Conservation (phyloP, 2,888 invertebrate species). For the Drosophila fungiperda region DNA sequence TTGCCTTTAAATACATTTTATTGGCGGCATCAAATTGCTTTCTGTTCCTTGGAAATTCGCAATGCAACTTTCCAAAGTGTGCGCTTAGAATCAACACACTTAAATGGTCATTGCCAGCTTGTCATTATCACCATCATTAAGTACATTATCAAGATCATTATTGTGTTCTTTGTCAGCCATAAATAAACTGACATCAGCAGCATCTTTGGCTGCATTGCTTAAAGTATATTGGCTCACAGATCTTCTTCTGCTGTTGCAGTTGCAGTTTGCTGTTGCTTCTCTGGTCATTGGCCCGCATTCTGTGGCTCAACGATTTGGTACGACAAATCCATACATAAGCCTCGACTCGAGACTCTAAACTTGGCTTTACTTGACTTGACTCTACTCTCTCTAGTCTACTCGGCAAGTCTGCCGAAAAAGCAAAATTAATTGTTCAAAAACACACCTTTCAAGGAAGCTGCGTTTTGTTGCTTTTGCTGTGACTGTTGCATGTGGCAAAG, state of each 20-base stretch:
- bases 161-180: conserved; percentile 58
- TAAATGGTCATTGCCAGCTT: conserved; percentile 69
- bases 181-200: conserved; percentile 61
- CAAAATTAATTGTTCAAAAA: conserved; percentile 79
- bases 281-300: conserved; percentile 75
- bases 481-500: conserved; percentile 34
- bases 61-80: conserved; percentile 68
- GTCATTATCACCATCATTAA: conserved; percentile 29
- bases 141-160: conserved; percentile 36
- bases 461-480: conserved; percentile 1
- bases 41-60: conserved; percentile 78
- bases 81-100: conserved; percentile 60
- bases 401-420: conserved; percentile 65
- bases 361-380: neutral
- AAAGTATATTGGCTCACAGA: conserved; percentile 13
- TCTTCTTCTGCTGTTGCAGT: neutral
- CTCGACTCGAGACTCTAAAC: neutral
- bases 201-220: conserved; percentile 18
- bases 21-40: conserved; percentile 79
- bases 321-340: conserved; percentile 55
- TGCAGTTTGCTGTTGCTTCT: neutral
- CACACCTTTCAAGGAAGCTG: conserved; percentile 79
- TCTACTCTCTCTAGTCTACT: neutral
- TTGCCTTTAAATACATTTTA: conserved; percentile 79
- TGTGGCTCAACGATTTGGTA: conserved; percentile 52